A percentile compares a stretch with the other conserved stretches of the same genome.
Evolutionary conservation across 2,113 vertebrate species (phyloP).

Genomic region (Tretioscincus oriximinensis): DNA sequence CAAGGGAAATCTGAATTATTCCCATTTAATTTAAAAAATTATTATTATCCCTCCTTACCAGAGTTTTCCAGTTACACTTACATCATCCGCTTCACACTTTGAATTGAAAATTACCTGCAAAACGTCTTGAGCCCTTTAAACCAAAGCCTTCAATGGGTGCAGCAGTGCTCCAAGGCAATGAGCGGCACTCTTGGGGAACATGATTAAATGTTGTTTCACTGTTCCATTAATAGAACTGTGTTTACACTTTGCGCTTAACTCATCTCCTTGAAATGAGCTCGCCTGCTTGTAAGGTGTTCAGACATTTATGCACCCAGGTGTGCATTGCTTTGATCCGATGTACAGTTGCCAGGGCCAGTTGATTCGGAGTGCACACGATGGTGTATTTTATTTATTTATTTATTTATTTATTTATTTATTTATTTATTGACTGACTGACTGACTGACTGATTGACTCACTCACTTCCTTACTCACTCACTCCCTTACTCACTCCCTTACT

Average conservation of each 20-base stretch:
- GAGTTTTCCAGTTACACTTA: not conserved
- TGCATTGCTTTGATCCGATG: not conserved
- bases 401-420: no score
- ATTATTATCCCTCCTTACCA: not conserved
- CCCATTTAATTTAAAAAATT: no score
- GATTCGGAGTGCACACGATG: not conserved
- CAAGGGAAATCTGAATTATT: no score
- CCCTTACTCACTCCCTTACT: no score
- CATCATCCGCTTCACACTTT: slow-evolving; percentile 3
- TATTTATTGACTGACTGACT: no score
- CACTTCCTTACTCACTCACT: no score
- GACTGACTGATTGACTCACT: no score
- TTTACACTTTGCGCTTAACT: not conserved
- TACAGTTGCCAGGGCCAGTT: not conserved
- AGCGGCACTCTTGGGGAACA: not conserved
- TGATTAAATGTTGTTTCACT: slow-evolving; percentile 13
- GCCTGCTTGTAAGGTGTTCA: not conserved
- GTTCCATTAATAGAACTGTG: slow-evolving; percentile 16
- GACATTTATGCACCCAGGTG: not conserved
- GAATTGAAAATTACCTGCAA: not conserved
- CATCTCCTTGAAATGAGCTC: not conserved
- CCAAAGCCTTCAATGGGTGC: not conserved
- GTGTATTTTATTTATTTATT: no score
- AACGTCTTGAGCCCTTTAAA: not conserved
- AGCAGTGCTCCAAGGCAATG: not conserved